Evolutionary conservation across 2,113 vertebrate species (phyloP).

Genomic region (Xenopus tropicalis): UCB_Xtro_10.0 CM004449.2:36201501-36202000

Average conservation of each 20-base stretch:
- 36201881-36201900: slow-evolving; percentile 65
- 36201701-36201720: slow-evolving; percentile 56
- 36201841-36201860: slow-evolving; percentile 64
- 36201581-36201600: slow-evolving; percentile 58
- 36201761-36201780: slow-evolving; percentile 59
- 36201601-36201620: slow-evolving; percentile 41
- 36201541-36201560: slow-evolving; percentile 60
- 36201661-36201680: slow-evolving; percentile 62
- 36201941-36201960: accelerated
- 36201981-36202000: slow-evolving; percentile 55
- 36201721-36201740: slow-evolving; percentile 38
- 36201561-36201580: slow-evolving; percentile 59
- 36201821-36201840: slow-evolving; percentile 57
- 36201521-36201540: slow-evolving; percentile 64
- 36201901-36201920: slow-evolving; percentile 57
- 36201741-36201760: slow-evolving; percentile 25
- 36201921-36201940: accelerated
- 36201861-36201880: slow-evolving; percentile 65
- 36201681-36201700: slow-evolving; percentile 53
- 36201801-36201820: slow-evolving; percentile 60
- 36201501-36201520: slow-evolving; percentile 56
- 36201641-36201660: slow-evolving; percentile 75
- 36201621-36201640: slow-evolving; percentile 59
- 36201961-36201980: slow-evolving; percentile 61
- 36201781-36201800: slow-evolving; percentile 71